Evolutionary conservation across 2,113 vertebrate genomes (phyloP).

Genomic region (Trematomus loennbergii): DNA sequence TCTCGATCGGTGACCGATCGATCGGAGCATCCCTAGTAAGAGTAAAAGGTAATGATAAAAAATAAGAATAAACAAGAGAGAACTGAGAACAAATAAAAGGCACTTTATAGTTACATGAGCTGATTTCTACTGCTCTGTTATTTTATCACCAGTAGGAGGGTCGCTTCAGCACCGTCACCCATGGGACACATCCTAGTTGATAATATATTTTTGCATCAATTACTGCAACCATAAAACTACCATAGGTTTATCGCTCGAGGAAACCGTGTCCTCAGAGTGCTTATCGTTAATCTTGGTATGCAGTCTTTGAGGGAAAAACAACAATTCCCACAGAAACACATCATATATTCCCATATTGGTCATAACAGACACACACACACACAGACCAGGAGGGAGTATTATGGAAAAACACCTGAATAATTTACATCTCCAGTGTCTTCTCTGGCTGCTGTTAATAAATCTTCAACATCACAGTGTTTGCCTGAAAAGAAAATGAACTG

Average conservation of each 20-base stretch:
- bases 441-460: constrained; percentile 16
- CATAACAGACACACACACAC: not conserved
- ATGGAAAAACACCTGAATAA: not conserved
- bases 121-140: constrained; percentile 38
- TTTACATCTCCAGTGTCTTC: constrained; percentile 18
- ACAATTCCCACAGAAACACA: not conserved
- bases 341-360: not conserved
- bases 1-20: no score
- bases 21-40: no score
- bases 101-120: constrained; percentile 38
- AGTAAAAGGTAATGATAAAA: not conserved
- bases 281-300: not conserved
- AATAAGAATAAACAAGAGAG: no score
- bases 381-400: not conserved
- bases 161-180: constrained; percentile 25
- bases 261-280: not conserved
- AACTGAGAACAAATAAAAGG: not conserved
- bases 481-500: not conserved
- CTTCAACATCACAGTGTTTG: constrained; percentile 3
- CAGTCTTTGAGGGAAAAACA: not conserved
- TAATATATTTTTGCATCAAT: constrained; percentile 22
- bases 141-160: constrained; percentile 20
- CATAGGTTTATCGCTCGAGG: constrained; percentile 36
- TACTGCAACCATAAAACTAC: constrained; percentile 13
- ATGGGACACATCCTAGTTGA: constrained; percentile 8